These are phyloP conservation scores for Odiellus spinosus DNA, from an alignment of 2,888 invertebrate species.

Conservation along the genomic window DNA sequence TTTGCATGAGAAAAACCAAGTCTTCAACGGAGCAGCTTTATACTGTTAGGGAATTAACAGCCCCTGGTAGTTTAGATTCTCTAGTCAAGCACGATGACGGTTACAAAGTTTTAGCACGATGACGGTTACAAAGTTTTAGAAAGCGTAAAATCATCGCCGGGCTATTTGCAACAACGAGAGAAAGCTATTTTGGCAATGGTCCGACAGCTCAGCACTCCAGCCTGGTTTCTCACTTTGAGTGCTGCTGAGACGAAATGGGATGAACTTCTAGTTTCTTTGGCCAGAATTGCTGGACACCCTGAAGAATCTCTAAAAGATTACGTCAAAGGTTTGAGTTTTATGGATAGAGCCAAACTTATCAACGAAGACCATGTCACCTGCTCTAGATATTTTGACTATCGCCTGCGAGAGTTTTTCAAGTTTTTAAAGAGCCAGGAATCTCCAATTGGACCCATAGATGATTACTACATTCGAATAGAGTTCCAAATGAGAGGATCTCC, in stretches of 20 bases:
- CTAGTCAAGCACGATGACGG: no score
- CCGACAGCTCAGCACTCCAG: constrained; percentile 19
- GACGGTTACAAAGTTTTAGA: no score
- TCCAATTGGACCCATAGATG: not conserved
- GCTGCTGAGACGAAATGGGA: constrained; percentile 21
- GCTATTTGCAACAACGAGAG: constrained; percentile 19
- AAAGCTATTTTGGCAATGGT: constrained; percentile 19
- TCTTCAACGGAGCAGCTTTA: no score
- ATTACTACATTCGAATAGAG: no score
- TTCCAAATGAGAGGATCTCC: no score
- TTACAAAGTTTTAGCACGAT: no score
- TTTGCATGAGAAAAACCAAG: no score
- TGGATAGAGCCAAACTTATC: no score
- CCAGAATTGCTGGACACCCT: constrained; percentile 10
- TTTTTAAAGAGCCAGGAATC: not conserved
- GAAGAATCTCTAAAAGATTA: no score
- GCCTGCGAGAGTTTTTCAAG: constrained; percentile 14
- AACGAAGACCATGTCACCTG: constrained; percentile 20
- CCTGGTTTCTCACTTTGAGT: constrained; percentile 21
- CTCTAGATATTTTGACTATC: constrained; percentile 20
- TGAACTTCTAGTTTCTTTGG: constrained; percentile 17
- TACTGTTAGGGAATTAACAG: no score
- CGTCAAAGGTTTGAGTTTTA: no score
- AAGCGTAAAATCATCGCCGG: constrained; percentile 18
- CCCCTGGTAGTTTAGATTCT: no score